These are phyloP conservation scores for Dryas iulia DNA, from an alignment of 1,140 invertebrate species.

Conservation along the genomic window DNA sequence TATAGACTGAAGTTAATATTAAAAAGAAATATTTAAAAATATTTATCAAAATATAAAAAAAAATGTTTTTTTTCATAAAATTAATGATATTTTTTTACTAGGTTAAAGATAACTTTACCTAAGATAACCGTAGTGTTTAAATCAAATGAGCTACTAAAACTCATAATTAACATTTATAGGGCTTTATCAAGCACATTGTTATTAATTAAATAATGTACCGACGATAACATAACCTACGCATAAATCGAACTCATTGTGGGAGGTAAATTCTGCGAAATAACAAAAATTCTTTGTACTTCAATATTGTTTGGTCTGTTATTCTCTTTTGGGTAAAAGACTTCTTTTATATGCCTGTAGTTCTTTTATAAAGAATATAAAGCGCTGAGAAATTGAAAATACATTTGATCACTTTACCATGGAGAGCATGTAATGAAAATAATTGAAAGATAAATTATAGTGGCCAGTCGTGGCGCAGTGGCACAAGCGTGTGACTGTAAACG, in stretches of 20 bases:
- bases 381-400: not conserved
- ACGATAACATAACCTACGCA: not conserved
- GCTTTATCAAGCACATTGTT: too few relatives aligned
- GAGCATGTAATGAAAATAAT: not conserved
- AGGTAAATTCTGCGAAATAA: not conserved
- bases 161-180: not conserved
- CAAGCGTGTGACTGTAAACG: too few relatives aligned
- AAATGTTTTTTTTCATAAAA: too few relatives aligned
- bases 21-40: too few relatives aligned
- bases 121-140: too few relatives aligned
- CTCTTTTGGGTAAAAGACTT: not conserved
- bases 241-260: not conserved
- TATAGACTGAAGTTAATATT: too few relatives aligned
- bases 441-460: too few relatives aligned
- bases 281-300: not conserved
- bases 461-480: too few relatives aligned
- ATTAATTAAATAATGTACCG: not conserved
- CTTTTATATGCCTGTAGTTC: not conserved
- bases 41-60: too few relatives aligned
- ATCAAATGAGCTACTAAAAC: not conserved
- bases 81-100: too few relatives aligned
- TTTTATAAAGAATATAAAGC: not conserved
- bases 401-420: not conserved
- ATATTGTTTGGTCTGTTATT: not conserved
- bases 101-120: too few relatives aligned